These are phyloP conservation scores for Cherax destructor DNA, from an alignment of 1,140 invertebrate species.

Conservation along the genomic window DNA sequence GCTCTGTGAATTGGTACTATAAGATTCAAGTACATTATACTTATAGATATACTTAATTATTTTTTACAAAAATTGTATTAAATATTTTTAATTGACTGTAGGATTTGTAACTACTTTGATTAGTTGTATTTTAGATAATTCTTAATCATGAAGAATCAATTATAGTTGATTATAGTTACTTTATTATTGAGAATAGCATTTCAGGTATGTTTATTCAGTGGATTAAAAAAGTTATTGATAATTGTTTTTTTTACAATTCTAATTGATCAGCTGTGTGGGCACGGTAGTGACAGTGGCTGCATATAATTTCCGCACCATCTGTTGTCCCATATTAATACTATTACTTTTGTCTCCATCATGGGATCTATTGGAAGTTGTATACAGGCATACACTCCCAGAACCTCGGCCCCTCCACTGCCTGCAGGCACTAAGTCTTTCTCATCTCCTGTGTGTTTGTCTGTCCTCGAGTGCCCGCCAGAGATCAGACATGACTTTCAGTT, in stretches of 20 bases:
- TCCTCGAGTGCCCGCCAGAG: conserved; percentile 58
- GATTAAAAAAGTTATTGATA: background rate
- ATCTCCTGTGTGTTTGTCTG: conserved; percentile 64
- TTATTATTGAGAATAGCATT: background rate
- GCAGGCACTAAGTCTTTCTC: conserved; percentile 60
- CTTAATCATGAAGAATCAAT: background rate
- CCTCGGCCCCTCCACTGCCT: conserved; percentile 59
- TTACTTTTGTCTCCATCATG: conserved; percentile 57
- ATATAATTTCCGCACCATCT: conserved; percentile 27
- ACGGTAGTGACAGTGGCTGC: background rate
- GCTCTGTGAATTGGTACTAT: too few relatives aligned
- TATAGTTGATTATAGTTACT: background rate
- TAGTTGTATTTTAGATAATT: background rate
- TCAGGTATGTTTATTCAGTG: background rate
- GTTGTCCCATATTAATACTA: conserved; percentile 54
- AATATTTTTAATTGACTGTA: background rate
- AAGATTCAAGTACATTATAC: background rate
- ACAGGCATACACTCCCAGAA: conserved; percentile 56
- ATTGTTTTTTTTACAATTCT: background rate
- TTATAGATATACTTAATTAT: background rate
- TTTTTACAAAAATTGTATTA: too few relatives aligned
- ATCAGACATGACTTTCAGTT: conserved; percentile 63
- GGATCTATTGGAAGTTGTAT: conserved; percentile 64
- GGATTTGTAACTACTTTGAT: background rate
- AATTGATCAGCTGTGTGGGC: background rate